phyloP scores from a whole-genome alignment of 1,140 invertebrate genomes.

The Rhysida immarginata region DNA sequence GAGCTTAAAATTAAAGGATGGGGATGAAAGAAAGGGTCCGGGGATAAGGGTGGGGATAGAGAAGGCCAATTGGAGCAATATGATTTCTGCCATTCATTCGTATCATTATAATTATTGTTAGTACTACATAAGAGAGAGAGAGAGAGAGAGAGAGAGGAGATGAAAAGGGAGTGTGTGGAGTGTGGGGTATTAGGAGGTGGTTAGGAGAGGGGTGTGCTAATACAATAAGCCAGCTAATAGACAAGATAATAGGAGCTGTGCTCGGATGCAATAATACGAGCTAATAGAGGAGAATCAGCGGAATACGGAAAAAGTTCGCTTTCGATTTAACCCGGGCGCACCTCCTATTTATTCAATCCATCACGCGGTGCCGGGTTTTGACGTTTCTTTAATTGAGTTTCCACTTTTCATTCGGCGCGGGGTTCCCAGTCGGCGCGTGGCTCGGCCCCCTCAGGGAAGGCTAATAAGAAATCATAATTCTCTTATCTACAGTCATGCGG shows the following conservation, averaged over 20 bases:
- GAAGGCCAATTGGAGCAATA: no score
- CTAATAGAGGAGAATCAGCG: background rate
- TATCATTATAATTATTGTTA: no score
- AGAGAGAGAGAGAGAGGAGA: no score
- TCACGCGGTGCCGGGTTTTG: background rate
- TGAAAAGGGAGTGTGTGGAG: no score
- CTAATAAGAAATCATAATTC: conserved; percentile 8
- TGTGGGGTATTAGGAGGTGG: no score
- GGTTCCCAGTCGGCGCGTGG: background rate
- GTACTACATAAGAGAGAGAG: no score
- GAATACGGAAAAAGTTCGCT: background rate
- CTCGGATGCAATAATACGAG: background rate
- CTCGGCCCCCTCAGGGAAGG: background rate
- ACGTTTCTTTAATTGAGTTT: background rate
- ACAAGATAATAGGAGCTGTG: background rate
- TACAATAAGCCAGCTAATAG: background rate
- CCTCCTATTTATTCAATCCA: conserved; percentile 4
- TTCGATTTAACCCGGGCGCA: conserved; percentile 3
- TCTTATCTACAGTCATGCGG: background rate
- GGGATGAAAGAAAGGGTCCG: no score
- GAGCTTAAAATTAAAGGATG: no score
- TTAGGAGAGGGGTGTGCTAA: no score
- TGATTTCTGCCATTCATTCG: no score
- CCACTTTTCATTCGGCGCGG: background rate
- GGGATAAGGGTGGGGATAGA: no score